A percentile compares a stretch with the other conserved stretches of the same genome.
Evolutionary conservation across 2,888 invertebrate species (phyloP).

Genomic region (Euphydryas editha): DNA sequence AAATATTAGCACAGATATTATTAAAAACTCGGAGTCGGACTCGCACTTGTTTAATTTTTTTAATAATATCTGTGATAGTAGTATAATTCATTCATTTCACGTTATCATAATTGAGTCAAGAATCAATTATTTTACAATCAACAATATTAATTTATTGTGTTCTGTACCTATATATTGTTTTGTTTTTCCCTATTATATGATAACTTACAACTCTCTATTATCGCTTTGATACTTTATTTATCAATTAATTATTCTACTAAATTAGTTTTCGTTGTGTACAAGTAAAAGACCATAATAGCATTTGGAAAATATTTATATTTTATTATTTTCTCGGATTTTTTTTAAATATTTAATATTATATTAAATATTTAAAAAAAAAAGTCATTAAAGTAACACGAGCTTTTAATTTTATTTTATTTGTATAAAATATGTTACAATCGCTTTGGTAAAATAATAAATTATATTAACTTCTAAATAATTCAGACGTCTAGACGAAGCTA

Average conservation of each 20-base stretch:
- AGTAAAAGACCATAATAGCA: neutral
- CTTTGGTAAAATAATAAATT: conserved; percentile 31
- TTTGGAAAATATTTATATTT: neutral
- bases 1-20: too few species aligned
- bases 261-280: neutral
- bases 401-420: neutral
- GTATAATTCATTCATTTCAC: neutral
- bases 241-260: conserved; percentile 1
- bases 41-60: too few species aligned
- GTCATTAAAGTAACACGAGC: neutral
- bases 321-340: too few species aligned
- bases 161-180: neutral
- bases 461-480: conserved; percentile 50
- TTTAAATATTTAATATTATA: too few species aligned
- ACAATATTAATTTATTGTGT: conserved; percentile 1
- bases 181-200: neutral
- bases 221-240: neutral
- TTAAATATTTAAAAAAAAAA: neutral
- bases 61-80: neutral
- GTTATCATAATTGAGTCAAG: conserved; percentile 9
- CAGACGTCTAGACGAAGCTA: conserved; percentile 70
- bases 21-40: too few species aligned
- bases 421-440: conserved; percentile 2
- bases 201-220: neutral
- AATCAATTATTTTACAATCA: neutral